These are phyloP conservation scores for Enchytraeus crypticus DNA, from an alignment of 2,888 invertebrate genomes.

Conservation along the genomic window DNA sequence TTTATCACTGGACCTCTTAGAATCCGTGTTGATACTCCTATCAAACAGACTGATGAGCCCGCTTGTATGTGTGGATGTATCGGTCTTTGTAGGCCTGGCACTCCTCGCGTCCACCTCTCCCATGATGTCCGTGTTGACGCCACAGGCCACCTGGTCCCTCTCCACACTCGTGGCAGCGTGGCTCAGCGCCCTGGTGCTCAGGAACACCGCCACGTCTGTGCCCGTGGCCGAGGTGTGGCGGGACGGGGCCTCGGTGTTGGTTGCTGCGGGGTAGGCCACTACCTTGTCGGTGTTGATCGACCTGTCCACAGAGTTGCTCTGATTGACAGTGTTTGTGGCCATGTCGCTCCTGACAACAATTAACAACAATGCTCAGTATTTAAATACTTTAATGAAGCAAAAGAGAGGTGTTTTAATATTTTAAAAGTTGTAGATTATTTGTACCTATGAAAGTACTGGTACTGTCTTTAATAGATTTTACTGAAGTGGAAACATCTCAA, in stretches of 20 bases:
- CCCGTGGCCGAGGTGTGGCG: constrained; percentile 1
- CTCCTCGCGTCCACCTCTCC: constrained; percentile 4
- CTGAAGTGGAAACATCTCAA: too few relatives aligned
- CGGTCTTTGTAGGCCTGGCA: not conserved
- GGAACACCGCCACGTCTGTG: too few relatives aligned
- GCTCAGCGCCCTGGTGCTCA: not conserved
- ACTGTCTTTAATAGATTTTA: too few relatives aligned
- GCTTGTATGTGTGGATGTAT: constrained; percentile 3
- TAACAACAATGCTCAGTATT: constrained; percentile 19
- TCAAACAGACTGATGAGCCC: not conserved
- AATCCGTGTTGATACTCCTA: not conserved
- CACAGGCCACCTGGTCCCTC: too few relatives aligned
- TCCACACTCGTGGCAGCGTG: constrained; percentile 3
- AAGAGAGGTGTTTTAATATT: too few relatives aligned
- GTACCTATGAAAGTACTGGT: too few relatives aligned
- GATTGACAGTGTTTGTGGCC: constrained; percentile 6
- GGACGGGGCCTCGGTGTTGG: constrained; percentile 32
- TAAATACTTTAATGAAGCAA: too few relatives aligned
- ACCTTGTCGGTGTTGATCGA: constrained; percentile 33
- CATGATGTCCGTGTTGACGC: too few relatives aligned
- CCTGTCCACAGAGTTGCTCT: constrained; percentile 20
- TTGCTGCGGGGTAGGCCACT: constrained; percentile 27
- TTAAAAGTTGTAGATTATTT: too few relatives aligned
- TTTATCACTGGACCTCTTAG: too few relatives aligned
- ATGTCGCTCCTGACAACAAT: not conserved